Conservation (phyloP, 2,797 vertebrate species). For the Lithobates pipiens region DNA sequence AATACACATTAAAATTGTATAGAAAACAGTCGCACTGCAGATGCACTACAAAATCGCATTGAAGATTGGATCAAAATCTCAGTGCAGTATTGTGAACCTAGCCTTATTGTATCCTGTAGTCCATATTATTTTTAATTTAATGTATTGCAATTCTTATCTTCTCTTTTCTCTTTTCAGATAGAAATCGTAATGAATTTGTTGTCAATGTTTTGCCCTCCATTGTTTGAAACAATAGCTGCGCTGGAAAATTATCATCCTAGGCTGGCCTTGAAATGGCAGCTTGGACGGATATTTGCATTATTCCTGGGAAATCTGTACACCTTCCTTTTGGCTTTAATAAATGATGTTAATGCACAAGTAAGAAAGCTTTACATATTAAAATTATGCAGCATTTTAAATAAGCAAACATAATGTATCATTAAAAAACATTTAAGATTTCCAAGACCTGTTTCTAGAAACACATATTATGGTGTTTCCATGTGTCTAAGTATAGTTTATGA, state of each 20-base stretch:
- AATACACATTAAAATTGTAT: too few species aligned
- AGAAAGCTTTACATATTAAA: background rate
- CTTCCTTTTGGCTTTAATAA: conserved; percentile 92
- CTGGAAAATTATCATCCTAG: conserved; percentile 96
- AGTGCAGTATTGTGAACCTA: too few species aligned
- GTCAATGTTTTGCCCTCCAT: conserved; percentile 92
- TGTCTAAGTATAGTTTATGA: too few species aligned
- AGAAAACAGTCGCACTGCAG: too few species aligned
- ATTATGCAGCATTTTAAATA: background rate
- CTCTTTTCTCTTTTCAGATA: conserved; percentile 76
- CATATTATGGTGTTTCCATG: too few species aligned
- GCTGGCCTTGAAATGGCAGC: conserved; percentile 93
- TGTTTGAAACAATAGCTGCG: conserved; percentile 92
- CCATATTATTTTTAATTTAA: too few species aligned
- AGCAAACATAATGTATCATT: too few species aligned
- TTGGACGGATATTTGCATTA: conserved; percentile 92
- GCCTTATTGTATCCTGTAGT: too few species aligned
- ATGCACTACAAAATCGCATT: too few species aligned
- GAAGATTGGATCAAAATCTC: too few species aligned
- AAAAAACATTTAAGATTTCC: too few species aligned
- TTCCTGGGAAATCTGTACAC: conserved; percentile 97
- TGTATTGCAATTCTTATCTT: background rate
- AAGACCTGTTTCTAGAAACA: too few species aligned
- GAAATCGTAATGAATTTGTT: conserved; percentile 97
- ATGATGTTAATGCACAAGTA: conserved; percentile 93